These are phyloP conservation scores for Cnemophilus loriae DNA, from an alignment of 2,113 vertebrate genomes.

Conservation along the genomic window DNA sequence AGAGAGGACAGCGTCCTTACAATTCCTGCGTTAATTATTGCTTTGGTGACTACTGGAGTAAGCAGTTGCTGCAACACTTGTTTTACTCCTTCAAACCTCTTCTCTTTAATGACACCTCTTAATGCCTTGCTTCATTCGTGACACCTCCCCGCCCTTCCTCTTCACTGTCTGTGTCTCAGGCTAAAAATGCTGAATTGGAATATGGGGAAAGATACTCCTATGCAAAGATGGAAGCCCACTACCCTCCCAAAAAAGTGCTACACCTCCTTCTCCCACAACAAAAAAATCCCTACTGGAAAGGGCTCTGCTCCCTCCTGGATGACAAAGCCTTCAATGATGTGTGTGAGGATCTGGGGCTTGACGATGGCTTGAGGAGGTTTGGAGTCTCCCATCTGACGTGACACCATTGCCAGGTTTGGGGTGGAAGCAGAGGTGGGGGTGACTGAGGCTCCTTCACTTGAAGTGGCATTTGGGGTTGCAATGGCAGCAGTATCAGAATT, in stretches of 20 bases:
- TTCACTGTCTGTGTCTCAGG: neutral
- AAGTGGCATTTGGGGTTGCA: conserved; percentile 24
- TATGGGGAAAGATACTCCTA: neutral
- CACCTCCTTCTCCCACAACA: neutral
- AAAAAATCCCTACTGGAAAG: conserved; percentile 84
- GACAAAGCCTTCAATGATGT: conserved; percentile 97
- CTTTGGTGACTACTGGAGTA: neutral
- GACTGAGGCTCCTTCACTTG: conserved; percentile 44
- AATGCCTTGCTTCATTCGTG: neutral
- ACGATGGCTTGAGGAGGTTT: conserved; percentile 95
- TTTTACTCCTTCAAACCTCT: neutral
- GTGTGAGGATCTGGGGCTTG: conserved; percentile 97
- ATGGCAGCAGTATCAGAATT: conserved; percentile 62
- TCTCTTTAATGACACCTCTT: neutral
- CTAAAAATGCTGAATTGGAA: neutral
- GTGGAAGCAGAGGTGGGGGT: conserved; percentile 41
- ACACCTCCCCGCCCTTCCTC: neutral
- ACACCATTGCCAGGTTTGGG: conserved; percentile 71
- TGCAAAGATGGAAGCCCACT: neutral
- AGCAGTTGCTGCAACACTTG: neutral
- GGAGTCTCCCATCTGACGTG: conserved; percentile 78
- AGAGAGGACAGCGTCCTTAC: neutral
- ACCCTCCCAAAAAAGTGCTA: neutral
- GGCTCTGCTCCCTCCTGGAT: conserved; percentile 98
- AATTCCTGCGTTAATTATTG: neutral